Percentiles rank a stretch among this genome's conserved stretches.
These are phyloP conservation scores for Leptopilina boulardi DNA, from an alignment of 1,140 invertebrate genomes.

Conservation along the genomic window DNA sequence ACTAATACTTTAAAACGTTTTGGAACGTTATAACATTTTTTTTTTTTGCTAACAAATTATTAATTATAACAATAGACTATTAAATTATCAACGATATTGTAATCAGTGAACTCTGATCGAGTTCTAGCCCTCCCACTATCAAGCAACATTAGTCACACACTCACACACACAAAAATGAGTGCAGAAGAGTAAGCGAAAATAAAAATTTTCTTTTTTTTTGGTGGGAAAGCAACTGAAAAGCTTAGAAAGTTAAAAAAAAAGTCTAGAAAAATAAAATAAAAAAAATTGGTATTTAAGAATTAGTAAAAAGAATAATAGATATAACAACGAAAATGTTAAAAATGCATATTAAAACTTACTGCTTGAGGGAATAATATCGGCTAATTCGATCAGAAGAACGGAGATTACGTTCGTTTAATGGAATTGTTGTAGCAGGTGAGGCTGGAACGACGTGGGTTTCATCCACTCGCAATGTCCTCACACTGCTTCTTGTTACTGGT, in stretches of 20 bases:
- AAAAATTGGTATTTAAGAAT: neutral
- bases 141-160: constrained; percentile 6
- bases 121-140: neutral
- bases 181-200: neutral
- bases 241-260: neutral
- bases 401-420: constrained; percentile 60
- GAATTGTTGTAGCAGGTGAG: constrained; percentile 63
- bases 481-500: constrained; percentile 68
- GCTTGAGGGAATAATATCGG: constrained; percentile 71
- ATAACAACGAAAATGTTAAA: too few species aligned
- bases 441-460: constrained; percentile 60
- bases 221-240: neutral
- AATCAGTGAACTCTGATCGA: neutral
- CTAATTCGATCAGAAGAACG: constrained; percentile 72
- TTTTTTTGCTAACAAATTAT: too few species aligned
- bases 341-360: constrained; percentile 68
- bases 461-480: constrained; percentile 59
- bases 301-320: too few species aligned
- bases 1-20: too few species aligned
- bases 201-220: neutral
- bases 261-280: neutral
- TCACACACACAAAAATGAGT: neutral
- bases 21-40: too few species aligned
- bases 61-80: too few species aligned
- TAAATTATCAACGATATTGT: neutral